Percentiles rank a stretch among this genome's conserved stretches.
Conservation (phyloP, 1,140 invertebrate genomes). For the Trichonephila clavipes region DNA sequence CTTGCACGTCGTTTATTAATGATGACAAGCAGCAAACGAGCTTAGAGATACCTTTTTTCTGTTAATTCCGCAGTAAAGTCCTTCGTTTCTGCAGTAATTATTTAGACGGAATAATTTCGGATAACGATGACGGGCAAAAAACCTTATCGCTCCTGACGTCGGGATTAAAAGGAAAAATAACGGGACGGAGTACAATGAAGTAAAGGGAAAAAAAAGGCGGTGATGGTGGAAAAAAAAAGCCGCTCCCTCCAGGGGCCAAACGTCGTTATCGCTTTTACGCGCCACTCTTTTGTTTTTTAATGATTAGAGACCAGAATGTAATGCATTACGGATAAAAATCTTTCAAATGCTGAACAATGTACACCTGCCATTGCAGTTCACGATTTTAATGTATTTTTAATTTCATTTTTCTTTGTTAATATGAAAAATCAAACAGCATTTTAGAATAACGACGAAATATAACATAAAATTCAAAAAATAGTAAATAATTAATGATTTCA, state of each 20-base stretch:
- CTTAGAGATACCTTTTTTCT: constrained; percentile 61
- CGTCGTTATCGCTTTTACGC: constrained; percentile 75
- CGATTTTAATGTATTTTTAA: neutral
- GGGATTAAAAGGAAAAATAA: constrained; percentile 73
- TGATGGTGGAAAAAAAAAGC: constrained; percentile 42
- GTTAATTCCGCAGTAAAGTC: constrained; percentile 68
- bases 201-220: constrained; percentile 4
- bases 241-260: constrained; percentile 57
- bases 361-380: constrained; percentile 59
- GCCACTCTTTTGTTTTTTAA: constrained; percentile 71
- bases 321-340: constrained; percentile 71
- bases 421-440: too few species aligned
- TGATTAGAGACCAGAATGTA: constrained; percentile 71
- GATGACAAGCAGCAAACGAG: constrained; percentile 73
- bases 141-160: constrained; percentile 71
- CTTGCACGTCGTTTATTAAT: constrained; percentile 67
- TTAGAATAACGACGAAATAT: too few species aligned
- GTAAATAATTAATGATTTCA: too few species aligned
- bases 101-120: constrained; percentile 75
- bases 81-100: constrained; percentile 69
- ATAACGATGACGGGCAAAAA: constrained; percentile 71
- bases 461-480: too few species aligned
- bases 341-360: constrained; percentile 54
- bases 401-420: too few species aligned
- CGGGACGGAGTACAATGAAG: constrained; percentile 34